Base-by-base conservation (phyloP, 2,888 invertebrate species). In the Chrysina gloriosa region DNA sequence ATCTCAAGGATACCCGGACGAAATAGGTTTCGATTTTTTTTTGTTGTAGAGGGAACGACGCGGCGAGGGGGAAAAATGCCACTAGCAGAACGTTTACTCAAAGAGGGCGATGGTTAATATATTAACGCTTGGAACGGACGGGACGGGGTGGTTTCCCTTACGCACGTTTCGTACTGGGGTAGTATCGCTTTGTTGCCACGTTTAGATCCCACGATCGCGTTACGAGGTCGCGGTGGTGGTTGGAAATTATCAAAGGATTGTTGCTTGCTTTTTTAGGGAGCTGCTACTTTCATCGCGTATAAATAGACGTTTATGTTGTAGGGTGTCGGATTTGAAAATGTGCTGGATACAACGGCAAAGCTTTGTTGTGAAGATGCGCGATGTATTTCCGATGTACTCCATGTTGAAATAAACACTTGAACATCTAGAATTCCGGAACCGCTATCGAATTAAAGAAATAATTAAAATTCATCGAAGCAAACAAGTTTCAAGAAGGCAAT, bases 51-150 rank as follows among this genome's bases (percentile, higher is more conserved):
- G 52, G 16, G 29, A 9, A 14, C 29, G 29, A 16, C 11, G 6
- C 11, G 25, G 58, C 14, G 19, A 27, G 14, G 27, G 25, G 7
- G 16, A 39, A 42, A 42, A 58, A 58, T 39, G 58, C 58, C 58
- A 58, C 58, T 58, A 58, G 27, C 54, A 47, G 42, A 34, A 54
- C 65, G 34, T 42, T 54, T 54, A 56, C 27, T 42, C 39, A 31
- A 45, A 47, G 54, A 65, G 54, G 58, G 58, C 27, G 65, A 16
- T 56, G 56, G 65, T 56, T 54, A 56, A 65, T 65, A 65, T 54
- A 65, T 65, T 56, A 65, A 56, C 54, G 54, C 65, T 36, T 65
- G 65, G 39, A 65, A 45, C 58, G 56, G 65, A 65, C 56, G 47
- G 65, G 45, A 31, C 42, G 42, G 65, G 65, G 65, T 23, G 42